Conservation (phyloP, 2,113 vertebrate genomes). For the Rhinolophus ferrumequinum region DNA sequence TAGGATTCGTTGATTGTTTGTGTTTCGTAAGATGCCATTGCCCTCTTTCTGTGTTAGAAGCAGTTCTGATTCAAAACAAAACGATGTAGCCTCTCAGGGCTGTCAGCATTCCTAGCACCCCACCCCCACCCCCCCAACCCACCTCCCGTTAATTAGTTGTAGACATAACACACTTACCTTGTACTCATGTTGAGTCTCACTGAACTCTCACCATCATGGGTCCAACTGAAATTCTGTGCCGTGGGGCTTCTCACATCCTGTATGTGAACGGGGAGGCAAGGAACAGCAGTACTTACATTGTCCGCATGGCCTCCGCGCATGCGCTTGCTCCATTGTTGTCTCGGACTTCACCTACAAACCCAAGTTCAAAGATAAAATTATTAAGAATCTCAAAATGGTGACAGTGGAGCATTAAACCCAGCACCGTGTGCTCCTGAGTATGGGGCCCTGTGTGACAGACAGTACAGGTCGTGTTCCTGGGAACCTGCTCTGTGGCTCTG, state of each 20-base stretch:
- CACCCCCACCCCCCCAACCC: background rate
- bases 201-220: background rate
- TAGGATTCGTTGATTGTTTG: background rate
- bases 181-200: background rate
- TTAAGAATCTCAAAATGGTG: background rate
- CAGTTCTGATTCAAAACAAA: slow-evolving; percentile 50
- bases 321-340: fast-evolving
- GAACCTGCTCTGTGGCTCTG: too few species aligned
- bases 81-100: background rate
- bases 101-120: background rate
- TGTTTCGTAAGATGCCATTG: background rate
- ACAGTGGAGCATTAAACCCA: background rate
- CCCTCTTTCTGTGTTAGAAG: background rate
- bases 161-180: background rate
- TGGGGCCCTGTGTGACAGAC: background rate
- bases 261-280: background rate
- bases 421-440: background rate
- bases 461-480: background rate
- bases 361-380: background rate
- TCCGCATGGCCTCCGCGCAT: background rate
- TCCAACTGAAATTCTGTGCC: background rate
- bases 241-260: background rate
- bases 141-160: background rate
- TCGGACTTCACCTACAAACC: background rate
- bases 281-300: fast-evolving